Conservation (phyloP, 2,113 vertebrate genomes). For the Nerophis lumbriciformis region DNA sequence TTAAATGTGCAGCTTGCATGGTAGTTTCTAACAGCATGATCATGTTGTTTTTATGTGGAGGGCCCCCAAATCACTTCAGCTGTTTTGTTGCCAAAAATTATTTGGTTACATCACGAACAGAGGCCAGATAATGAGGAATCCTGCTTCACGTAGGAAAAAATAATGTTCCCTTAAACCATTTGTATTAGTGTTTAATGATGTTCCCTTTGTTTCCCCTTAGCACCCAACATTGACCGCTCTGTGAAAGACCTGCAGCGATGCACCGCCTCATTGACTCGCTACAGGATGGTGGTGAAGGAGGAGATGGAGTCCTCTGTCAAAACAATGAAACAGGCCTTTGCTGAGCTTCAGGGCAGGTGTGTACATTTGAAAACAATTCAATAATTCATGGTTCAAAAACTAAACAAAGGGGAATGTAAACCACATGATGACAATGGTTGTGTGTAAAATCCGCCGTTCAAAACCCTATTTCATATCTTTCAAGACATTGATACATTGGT, state of each 20-base stretch:
- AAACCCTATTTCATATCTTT: no score
- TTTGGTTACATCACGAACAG: not conserved
- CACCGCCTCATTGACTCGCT: constrained; percentile 88
- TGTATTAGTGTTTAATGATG: not conserved
- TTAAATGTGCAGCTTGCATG: no score
- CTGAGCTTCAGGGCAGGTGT: constrained; percentile 90
- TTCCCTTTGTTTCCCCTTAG: constrained; percentile 61
- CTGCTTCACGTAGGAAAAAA: not conserved
- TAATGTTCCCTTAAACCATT: not conserved
- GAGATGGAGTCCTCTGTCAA: constrained; percentile 96
- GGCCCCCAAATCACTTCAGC: no score
- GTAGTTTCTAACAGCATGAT: no score
- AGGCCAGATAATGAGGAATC: not conserved
- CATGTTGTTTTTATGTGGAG: no score
- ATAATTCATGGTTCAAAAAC: no score
- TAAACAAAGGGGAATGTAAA: no score
- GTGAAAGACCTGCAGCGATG: constrained; percentile 95
- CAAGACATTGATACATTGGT: no score
- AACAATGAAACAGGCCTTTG: constrained; percentile 90
- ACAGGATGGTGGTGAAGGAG: constrained; percentile 88
- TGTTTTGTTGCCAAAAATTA: not conserved
- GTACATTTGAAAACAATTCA: not conserved
- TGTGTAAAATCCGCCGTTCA: no score
- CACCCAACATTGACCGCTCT: constrained; percentile 89
- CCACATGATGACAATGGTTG: no score